Base-by-base conservation (phyloP, 1,140 invertebrate genomes). In the Melanaphis sacchari region DNA sequence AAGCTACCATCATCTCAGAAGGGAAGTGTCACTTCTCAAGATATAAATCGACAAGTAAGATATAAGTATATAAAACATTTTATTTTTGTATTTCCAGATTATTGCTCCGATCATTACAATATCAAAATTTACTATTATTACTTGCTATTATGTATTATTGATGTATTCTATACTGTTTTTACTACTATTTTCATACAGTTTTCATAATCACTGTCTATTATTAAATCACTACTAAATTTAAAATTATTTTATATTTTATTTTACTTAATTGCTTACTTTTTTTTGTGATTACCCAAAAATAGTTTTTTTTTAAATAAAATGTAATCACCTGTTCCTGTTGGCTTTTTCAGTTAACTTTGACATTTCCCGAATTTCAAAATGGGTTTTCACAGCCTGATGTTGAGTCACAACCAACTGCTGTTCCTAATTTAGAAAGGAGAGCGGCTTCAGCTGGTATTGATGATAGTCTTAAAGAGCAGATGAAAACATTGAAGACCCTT, bases 401-500 rank as follows among this genome's bases (percentile, higher is more conserved):
- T 21, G 38, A 18, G 9, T n/a, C 43, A 26, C 43, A 82, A 82
- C 4, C 0, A 40, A 40, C 81, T 36, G 40, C 95, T 85, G 94
- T 94, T n/a, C 94, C 94, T 88, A 94, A 94, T 81, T 96, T 96
- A 95, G 96, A 96, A 93, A 95, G 96, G 89, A 95, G 97, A 66
- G 95, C 95, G 7, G 96, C 95, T 0, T 96, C 95, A 94, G 96
- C 95, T 49, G 96, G 94, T 11, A 52, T 94, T 31, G 94, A 94
- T 41, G 52, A 76, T 8, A 38, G 21, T 24, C 43, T 93, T 81
- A 31, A 90, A 41, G 93, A 93, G 2, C 76, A 93, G 31, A 93
- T 93, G 81, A 85, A 93, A 85, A 38, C 43, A 31, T 2, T 93
- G 6, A 52, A 84, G 41, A 54, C 52, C 22, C 8, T 85, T 93